Base-by-base conservation (phyloP, 2,888 invertebrate genomes). In the Amphiduros pacificus region DNA sequence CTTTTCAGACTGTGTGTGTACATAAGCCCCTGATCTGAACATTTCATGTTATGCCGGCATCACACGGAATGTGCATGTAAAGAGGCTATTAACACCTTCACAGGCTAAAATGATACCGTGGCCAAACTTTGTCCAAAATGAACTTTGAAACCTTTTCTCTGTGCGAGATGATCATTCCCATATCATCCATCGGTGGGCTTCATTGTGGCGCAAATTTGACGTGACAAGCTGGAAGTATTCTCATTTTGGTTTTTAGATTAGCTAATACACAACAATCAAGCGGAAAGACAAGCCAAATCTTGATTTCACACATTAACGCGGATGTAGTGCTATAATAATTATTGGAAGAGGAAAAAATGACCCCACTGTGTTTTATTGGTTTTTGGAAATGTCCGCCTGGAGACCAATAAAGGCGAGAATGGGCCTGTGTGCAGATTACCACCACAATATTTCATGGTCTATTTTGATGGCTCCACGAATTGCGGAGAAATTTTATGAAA, bases 401-500 rank as follows among this genome's bases (percentile, higher is more conserved):
- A 41, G 59, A 32, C 29, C 52, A 29, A 50, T 59, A 50, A 59
- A 36, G 50, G 59, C 26, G 32, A 29, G 31, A 29, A 6, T 28
- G 14, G 40, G 9, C 22, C 40, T 24, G 22, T 28, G 24, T 14
- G n/a, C 48, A 24, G 31, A 57, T 57, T 49, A 57, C 48, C 40
- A 29, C n/a, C 22, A 31, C 57, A 40, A 44, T 57, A 57, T 57
- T 57, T 57, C 57, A 57, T 29, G 48, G 57, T 44, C 44, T 28
- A 48, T 20, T n/a, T 44, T 57, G 57, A 57, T 41, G 48, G 57
- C 28, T 17, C 24, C 48, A 24, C 44, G 29, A 44, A 27, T 31
- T 29, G 49, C 31, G 57, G 29, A 20, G 27, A 29, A 48, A 57
- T 57, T 57, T 57, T 49, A 57, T 57, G 57, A 57, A 57, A 57